Evolutionary conservation across 1,140 invertebrate species (phyloP).

Genomic region (Drosophila melanica): DNA sequence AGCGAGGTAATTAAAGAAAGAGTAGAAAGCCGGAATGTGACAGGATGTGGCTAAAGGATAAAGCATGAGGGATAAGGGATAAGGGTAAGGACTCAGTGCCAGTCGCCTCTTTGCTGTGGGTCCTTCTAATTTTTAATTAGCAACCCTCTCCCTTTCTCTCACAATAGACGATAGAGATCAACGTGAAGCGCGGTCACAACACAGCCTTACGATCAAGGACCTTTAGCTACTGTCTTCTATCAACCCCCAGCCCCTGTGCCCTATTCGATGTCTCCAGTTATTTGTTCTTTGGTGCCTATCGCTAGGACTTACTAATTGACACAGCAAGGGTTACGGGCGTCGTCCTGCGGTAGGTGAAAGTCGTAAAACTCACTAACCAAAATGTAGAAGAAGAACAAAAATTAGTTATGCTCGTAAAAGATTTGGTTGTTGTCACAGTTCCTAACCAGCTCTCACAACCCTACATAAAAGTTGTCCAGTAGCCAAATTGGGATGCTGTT

Average conservation of each 20-base stretch:
- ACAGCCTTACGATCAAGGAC: background rate
- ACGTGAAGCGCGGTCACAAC: background rate
- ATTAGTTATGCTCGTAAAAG: conserved; percentile 77
- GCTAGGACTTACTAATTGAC: conserved; percentile 44
- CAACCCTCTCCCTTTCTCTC: conserved; percentile 18
- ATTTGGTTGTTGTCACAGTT: conserved; percentile 21
- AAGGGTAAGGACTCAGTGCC: background rate
- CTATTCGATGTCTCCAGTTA: background rate
- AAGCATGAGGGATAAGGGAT: conserved; percentile 7
- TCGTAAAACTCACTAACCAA: conserved; percentile 40
- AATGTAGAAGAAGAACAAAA: conserved; percentile 14
- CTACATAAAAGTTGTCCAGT: conserved; percentile 13
- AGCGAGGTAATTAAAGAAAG: conserved; percentile 25
- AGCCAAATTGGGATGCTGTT: conserved; percentile 23
- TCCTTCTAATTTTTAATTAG: conserved; percentile 35
- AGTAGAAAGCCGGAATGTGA: conserved; percentile 20
- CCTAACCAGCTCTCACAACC: no score
- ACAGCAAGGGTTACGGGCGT: conserved; percentile 59
- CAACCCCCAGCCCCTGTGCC: background rate
- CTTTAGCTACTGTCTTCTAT: conserved; percentile 20
- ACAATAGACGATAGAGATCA: conserved; percentile 22
- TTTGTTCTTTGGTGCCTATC: conserved; percentile 33
- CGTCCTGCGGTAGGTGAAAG: conserved; percentile 74
- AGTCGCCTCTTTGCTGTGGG: conserved; percentile 10
- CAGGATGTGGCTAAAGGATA: conserved; percentile 24